These are phyloP conservation scores for Euthynnus affinis DNA, from an alignment of 2,797 vertebrate species.

Conservation along the genomic window DNA sequence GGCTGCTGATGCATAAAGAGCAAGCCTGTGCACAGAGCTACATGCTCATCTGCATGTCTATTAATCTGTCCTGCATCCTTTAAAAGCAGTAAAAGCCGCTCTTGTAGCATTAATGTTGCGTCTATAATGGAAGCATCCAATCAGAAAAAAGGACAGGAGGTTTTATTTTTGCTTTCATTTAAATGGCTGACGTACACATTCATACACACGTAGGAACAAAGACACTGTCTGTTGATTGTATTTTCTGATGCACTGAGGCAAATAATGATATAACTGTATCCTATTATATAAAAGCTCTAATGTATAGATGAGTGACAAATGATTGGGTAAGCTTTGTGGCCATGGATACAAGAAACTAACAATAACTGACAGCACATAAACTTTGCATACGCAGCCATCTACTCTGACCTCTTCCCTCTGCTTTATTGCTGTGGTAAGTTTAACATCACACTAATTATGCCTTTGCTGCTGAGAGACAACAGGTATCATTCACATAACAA, in stretches of 20 bases:
- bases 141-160: background rate
- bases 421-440: no score
- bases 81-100: constrained; percentile 6
- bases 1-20: constrained; percentile 30
- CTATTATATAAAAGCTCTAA: background rate
- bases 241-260: background rate
- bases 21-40: background rate
- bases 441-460: no score
- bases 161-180: background rate
- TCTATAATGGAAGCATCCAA: background rate
- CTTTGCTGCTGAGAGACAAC: no score
- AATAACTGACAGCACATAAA: no score
- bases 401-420: no score
- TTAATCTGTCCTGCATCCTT: background rate
- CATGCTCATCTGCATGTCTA: background rate
- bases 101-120: background rate
- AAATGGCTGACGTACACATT: background rate
- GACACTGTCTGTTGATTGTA: background rate
- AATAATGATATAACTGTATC: background rate
- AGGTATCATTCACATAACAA: no score
- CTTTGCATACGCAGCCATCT: no score
- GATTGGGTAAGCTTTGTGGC: no score
- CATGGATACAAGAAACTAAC: no score
- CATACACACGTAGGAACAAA: background rate
- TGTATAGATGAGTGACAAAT: no score